Percentiles rank a stretch among this genome's conserved stretches.
Evolutionary conservation across 2,797 vertebrate species (phyloP).

Genomic region (Sebastes matsubarae): DNA sequence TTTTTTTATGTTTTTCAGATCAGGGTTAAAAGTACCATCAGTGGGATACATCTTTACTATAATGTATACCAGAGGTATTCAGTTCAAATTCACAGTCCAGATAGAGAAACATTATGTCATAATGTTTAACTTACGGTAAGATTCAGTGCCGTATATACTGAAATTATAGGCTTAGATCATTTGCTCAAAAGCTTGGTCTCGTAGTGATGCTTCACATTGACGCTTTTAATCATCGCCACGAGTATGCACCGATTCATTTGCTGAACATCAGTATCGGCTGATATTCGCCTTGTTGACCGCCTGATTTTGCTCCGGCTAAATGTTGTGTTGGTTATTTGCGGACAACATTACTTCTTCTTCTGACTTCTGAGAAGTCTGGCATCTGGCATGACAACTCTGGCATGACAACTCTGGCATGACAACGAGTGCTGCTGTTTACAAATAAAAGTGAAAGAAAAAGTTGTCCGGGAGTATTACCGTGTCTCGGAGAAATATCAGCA

Average conservation of each 20-base stretch:
- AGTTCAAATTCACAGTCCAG: neutral
- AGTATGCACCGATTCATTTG: neutral
- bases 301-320: too few species aligned
- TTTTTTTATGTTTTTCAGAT: conserved; percentile 25
- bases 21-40: neutral
- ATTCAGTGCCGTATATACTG: neutral
- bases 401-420: too few species aligned
- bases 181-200: neutral
- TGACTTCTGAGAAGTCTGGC: too few species aligned
- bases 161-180: neutral
- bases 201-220: neutral
- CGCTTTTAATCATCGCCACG: neutral
- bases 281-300: neutral
- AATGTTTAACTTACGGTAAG: neutral
- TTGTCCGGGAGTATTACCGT: too few species aligned
- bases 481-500: too few species aligned
- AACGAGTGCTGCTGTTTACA: too few species aligned
- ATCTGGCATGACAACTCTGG: too few species aligned
- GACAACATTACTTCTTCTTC: too few species aligned
- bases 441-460: too few species aligned
- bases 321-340: too few species aligned
- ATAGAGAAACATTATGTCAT: neutral
- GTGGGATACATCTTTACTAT: neutral
- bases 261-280: neutral
- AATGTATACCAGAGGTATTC: neutral